These are phyloP conservation scores for Rhinoderma darwinii DNA, from an alignment of 2,113 vertebrate genomes.

Conservation along the genomic window DNA sequence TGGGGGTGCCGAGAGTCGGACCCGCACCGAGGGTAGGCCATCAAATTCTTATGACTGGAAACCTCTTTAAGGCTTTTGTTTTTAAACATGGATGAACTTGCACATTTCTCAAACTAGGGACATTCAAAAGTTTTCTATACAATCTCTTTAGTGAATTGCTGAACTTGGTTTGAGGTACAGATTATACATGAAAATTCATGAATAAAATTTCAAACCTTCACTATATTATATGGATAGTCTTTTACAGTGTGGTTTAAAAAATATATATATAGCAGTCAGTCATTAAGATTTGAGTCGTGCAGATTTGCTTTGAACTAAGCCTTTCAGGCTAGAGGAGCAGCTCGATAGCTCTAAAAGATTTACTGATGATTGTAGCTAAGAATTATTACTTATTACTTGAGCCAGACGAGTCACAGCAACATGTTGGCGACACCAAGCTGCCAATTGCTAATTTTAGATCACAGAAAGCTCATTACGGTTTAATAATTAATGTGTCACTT, in stretches of 20 bases:
- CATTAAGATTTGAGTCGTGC: conserved; percentile 3
- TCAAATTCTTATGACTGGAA: no score
- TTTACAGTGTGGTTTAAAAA: neutral
- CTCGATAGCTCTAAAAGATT: neutral
- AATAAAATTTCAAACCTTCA: conserved; percentile 1
- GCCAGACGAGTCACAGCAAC: conserved; percentile 14
- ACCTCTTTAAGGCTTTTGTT: no score
- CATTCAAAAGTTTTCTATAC: neutral
- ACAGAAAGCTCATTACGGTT: neutral
- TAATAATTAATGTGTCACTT: conserved; percentile 14
- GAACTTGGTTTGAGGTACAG: neutral
- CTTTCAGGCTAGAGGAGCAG: neutral
- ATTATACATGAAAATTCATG: conserved; percentile 51
- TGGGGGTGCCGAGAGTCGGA: no score
- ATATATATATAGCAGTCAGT: conserved; percentile 8
- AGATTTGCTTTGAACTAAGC: conserved; percentile 40
- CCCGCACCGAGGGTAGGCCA: no score
- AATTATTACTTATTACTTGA: conserved; percentile 29
- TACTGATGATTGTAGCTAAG: neutral
- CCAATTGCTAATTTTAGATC: conserved; percentile 4
- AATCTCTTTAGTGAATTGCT: neutral
- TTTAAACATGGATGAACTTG: neutral
- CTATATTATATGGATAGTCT: neutral
- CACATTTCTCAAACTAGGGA: neutral
- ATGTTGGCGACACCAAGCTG: neutral